Percentiles rank a stretch among this genome's conserved stretches.
Conservation (phyloP, 2,888 invertebrate species). For the Chloroclystis v-ata region DNA sequence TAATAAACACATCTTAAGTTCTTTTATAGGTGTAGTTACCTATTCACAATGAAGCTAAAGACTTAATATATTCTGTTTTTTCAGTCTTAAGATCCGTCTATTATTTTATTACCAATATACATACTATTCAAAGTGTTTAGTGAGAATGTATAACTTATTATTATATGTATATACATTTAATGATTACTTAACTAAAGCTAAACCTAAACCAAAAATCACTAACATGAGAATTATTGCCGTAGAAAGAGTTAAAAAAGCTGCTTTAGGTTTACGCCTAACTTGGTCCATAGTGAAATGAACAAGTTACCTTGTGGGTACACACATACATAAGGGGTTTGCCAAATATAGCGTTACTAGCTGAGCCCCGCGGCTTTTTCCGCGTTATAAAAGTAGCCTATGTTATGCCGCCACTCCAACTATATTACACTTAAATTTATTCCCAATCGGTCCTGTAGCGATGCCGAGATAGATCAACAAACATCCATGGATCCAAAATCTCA, state of each 20-base stretch:
- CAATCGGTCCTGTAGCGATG: too few species aligned
- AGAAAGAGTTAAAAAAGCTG: conserved; percentile 9
- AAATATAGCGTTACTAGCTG: too few species aligned
- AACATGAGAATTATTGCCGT: conserved; percentile 31
- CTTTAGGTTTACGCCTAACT: conserved; percentile 4
- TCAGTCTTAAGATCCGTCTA: conserved; percentile 73
- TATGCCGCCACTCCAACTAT: too few species aligned
- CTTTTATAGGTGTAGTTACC: conserved; percentile 7
- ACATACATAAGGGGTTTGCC: too few species aligned
- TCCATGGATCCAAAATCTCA: too few species aligned
- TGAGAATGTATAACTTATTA: neutral
- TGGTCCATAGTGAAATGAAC: conserved; percentile 21
- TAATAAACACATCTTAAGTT: conserved; percentile 71
- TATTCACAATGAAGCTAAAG: conserved; percentile 30
- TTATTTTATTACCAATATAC: conserved; percentile 56
- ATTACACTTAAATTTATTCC: too few species aligned
- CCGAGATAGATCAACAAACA: too few species aligned
- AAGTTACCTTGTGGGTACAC: neutral
- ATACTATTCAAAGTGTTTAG: conserved; percentile 17
- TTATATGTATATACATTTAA: conserved; percentile 8
- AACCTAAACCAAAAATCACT: conserved; percentile 14
- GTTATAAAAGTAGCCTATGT: too few species aligned
- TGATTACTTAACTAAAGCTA: neutral
- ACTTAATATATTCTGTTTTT: conserved; percentile 33
- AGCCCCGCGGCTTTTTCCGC: too few species aligned